These are phyloP conservation scores for Drosophila aff. DNA, from an alignment of 1,140 invertebrate genomes.

Conservation along the genomic window DNA sequence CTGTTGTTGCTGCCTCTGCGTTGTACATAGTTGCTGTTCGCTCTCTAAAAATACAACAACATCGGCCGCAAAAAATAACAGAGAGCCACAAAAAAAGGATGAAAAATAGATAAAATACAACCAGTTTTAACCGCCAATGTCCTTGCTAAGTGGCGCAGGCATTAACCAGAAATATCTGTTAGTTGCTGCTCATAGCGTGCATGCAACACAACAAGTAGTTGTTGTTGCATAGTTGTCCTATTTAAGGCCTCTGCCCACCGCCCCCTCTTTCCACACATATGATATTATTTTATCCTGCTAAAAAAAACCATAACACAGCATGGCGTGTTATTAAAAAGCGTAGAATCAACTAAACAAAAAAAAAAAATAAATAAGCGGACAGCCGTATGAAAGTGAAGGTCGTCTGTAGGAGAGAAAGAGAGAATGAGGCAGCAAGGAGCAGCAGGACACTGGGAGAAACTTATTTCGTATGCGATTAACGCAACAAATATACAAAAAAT, in stretches of 20 bases:
- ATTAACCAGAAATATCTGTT: slow-evolving; percentile 43
- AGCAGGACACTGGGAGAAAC: slow-evolving; percentile 27
- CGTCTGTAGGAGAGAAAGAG: slow-evolving; percentile 79
- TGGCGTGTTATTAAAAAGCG: slow-evolving; percentile 49
- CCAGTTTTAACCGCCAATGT: slow-evolving; percentile 46
- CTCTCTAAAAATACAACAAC: slow-evolving; percentile 39
- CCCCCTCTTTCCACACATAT: slow-evolving; percentile 28
- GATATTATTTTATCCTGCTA: slow-evolving; percentile 43
- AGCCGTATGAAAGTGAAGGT: slow-evolving; percentile 70
- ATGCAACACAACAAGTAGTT: slow-evolving; percentile 46
- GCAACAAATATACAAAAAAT: neutral
- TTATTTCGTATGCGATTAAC: neutral
- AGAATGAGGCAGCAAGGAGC: slow-evolving; percentile 45
- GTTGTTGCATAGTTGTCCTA: slow-evolving; percentile 57
- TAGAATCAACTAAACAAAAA: slow-evolving; percentile 18
- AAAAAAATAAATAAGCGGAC: slow-evolving; percentile 41
- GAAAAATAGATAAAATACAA: slow-evolving; percentile 23
- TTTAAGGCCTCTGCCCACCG: slow-evolving; percentile 42
- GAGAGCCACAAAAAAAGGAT: slow-evolving; percentile 6
- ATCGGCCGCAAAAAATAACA: slow-evolving; percentile 35
- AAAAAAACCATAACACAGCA: slow-evolving; percentile 19
- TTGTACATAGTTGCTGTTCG: slow-evolving; percentile 20
- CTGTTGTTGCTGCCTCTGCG: slow-evolving; percentile 54
- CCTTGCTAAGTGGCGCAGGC: slow-evolving; percentile 53
- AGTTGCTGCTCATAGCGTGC: slow-evolving; percentile 40